Evolutionary conservation across 2,888 invertebrate genomes (phyloP).

Genomic region (Aspidiotus destructor): DNA sequence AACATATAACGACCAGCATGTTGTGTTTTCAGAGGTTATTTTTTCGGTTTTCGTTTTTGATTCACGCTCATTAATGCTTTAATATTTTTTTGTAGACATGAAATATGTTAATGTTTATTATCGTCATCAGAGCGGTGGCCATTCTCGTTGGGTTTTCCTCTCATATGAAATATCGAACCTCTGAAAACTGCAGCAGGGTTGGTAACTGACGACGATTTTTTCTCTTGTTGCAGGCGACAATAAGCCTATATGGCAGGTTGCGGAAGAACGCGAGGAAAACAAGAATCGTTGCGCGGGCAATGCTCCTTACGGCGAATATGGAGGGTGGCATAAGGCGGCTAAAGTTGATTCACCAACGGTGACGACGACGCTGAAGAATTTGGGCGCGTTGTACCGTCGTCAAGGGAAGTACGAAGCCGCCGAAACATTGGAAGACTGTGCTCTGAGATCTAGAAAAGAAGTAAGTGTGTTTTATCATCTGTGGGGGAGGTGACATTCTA

Average conservation of each 20-base stretch:
- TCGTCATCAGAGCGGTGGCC: neutral
- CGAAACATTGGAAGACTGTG: conserved; percentile 97
- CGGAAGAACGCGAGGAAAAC: conserved; percentile 96
- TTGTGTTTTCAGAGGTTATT: conserved; percentile 30
- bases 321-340: conserved; percentile 96
- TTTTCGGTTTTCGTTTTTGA: conserved; percentile 13
- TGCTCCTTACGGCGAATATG: conserved; percentile 66
- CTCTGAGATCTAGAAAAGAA: conserved; percentile 90
- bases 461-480: conserved; percentile 47
- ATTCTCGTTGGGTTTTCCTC: neutral
- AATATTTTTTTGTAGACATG: too few species aligned
- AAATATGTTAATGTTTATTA: neutral
- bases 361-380: conserved; percentile 94
- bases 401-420: conserved; percentile 98
- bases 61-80: neutral
- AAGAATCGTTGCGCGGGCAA: conserved; percentile 81
- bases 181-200: conserved; percentile 26
- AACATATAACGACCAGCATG: conserved; percentile 17
- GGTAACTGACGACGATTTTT: conserved; percentile 21
- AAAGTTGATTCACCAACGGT: conserved; percentile 97
- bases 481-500: too few species aligned
- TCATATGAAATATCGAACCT: conserved; percentile 10
- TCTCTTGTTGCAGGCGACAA: conserved; percentile 59
- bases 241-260: conserved; percentile 96
- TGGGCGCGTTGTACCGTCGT: conserved; percentile 93